Evolutionary conservation across 2,888 invertebrate species (phyloP), one percentile per base, ranked within the genome.

Genomic region (Clistopyga incitator): DNA sequence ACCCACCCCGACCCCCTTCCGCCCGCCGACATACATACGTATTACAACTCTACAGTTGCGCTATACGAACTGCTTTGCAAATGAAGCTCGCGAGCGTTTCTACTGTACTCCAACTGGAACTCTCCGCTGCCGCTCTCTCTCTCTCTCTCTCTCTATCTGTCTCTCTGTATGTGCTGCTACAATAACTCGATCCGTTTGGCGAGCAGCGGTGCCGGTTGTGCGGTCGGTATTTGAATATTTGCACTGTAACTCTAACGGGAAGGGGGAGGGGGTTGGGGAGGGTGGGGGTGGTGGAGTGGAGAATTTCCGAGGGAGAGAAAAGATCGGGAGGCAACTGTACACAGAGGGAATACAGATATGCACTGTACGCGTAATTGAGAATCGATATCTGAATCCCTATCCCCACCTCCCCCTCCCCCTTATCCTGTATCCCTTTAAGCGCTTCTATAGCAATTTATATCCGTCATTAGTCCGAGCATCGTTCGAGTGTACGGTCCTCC

Each of bases 181-280:
- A 83, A 83, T 78, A 84, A 81, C 80, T 80, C 84, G 80, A 81
- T 84, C 74, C 75, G 81, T 84, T 84, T 81, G 77, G 74, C 64
- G 70, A 56, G 70, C 38, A 59, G 78, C 81, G 72, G 61, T 50
- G 61, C 67, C 42, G 45, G 59, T 61, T 52, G 54, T 45, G 78
- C 70, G 81, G 70, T 78, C 68, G 84, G 75, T 81, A 81, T 81
- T 84, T 84, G 84, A 84, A 84, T 84, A 84, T 84, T 84, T 84
- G 78, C 61, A 78, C 84, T 78, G 81, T 78, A 81, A 84, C 84
- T 84, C 84, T 75, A 84, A 75, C 76, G 45, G 79, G 50, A 59
- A 45, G 29, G 10, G 50, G 15, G 59, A 70, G 45, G 34, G 42
- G n/a, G 78, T 13, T 50, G 20, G n/a, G 25, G 50, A 20, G 72